phyloP scores from a whole-genome alignment of 1,140 invertebrate species.

The Tetranychus cinnabarinus region DNA sequence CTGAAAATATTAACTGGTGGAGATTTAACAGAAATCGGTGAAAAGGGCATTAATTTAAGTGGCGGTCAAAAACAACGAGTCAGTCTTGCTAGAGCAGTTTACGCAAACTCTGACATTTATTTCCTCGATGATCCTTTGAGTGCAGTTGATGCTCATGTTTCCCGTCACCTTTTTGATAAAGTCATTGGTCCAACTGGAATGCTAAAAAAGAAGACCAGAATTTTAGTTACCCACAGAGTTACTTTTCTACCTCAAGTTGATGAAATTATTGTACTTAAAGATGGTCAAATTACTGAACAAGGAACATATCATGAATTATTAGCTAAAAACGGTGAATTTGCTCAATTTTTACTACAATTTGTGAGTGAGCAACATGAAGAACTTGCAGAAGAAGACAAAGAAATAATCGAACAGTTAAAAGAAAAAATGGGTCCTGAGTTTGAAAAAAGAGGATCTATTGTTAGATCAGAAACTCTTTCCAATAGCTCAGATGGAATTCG shows the following conservation, averaged over 20 bases:
- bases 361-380: not conserved
- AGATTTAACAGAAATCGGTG: conserved; percentile 73
- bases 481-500: not conserved
- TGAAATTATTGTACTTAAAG: conserved; percentile 57
- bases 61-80: conserved; percentile 14
- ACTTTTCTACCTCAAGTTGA: conserved; percentile 58
- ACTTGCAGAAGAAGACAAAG: not conserved
- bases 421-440: not conserved
- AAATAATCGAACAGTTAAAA: not conserved
- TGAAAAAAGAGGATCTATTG: not conserved
- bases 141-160: conserved; percentile 82
- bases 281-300: conserved; percentile 31
- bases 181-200: conserved; percentile 55
- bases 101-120: conserved; percentile 19
- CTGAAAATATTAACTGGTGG: conserved; percentile 23
- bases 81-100: conserved; percentile 15
- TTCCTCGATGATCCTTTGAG: conserved; percentile 25
- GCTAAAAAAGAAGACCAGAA: conserved; percentile 35
- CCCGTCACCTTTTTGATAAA: conserved; percentile 84
- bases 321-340: conserved; percentile 17
- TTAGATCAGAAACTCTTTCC: not conserved
- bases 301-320: conserved; percentile 25
- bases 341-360: conserved; percentile 18
- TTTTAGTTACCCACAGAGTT: conserved; percentile 15
- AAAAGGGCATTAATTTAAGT: conserved; percentile 30